Base-by-base conservation (phyloP, 2,113 vertebrate species). In the Herpetotheres cachinnans region DNA sequence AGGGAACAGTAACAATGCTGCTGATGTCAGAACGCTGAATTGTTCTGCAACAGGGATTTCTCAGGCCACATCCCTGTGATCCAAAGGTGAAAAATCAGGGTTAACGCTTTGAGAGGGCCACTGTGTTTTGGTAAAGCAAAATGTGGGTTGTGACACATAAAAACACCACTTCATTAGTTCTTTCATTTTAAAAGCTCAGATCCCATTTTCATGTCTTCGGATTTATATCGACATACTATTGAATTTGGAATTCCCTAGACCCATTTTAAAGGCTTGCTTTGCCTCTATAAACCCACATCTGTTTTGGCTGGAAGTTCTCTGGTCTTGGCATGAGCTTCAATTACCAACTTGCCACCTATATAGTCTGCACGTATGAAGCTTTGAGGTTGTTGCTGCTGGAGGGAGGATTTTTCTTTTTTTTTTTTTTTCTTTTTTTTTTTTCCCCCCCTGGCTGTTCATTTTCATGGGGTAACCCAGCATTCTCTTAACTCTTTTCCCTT, bases 221-320 rank as follows among this genome's bases (percentile, higher is more conserved):
- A 49, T 76, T 90, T 81, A 38, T 44, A 13, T 2, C 2, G 18
- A 20, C 24, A 5, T 44, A 47, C 44, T 6, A 20, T 52, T 61
- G 89, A 42, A 16, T 20, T 16, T 21, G 65, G 46, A 92, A 95
- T 80, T 94, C 96, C 88, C 86, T 25, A 9, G 81, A 11, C 42
- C 56, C 14, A 10, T 86, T 89, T 71, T 55, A 81, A 71, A 89
- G 36, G 42, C 25, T 92, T 83, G 32, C 54, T 94, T 87, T 67
- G 74, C 96, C 62, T 85, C 77, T 67, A 85, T 67, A 91, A 95
- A 89, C 17, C 20, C 83, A 70, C 80, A 95, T 88, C 87, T 96
- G 86, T 26, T 94, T 56, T 61, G 90, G 73, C 80, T 91, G 86
- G 70, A 61, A 66, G 17, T 83, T 78, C 71, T 44, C 76, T 58